Evolutionary conservation across 1,140 invertebrate species (phyloP), one percentile per base, ranked within the genome.

Genomic region (Caenorhabditis inopinata): DNA sequence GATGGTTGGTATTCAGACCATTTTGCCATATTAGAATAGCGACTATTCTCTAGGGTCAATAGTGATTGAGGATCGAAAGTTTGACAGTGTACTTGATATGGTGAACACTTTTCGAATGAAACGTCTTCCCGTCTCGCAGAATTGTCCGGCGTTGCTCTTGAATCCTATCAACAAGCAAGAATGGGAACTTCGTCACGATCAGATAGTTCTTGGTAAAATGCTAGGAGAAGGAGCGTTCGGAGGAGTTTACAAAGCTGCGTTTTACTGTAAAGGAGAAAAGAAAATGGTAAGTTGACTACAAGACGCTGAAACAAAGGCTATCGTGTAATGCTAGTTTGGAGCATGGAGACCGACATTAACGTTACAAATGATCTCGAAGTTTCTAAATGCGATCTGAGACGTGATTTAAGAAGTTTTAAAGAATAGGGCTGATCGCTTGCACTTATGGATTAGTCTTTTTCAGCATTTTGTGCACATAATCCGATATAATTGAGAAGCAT

Each of bases 201-300:
- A 97, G 90, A 94, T 98, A 58, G 92, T 94, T 79, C 90, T 97
- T 12, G 90, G 95, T 47, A 94, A 96, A 85, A 97, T 97, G 91
- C 96, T 97, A 87, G 96, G 96, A 89, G 92, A 97, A 95, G 96
- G 96, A 75, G 97, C 97, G 89, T 98, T 98, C 90, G 96, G 96
- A 2, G 96, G 97, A 89, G 96, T 98, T 2, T 97, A 96, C 89
- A 94, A 94, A 90, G 96, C 58, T 12, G 58, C 16, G 7, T 68
- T 68, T 21, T 68, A 68, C 12, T 38, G 32, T 12, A 68, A 68
- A 38, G 58, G 58, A 68, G 58, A 68, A 11, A 68, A 68, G n/a
- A 35, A 18, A 68, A 68, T 68, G 58, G 58, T 51, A 23, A 4
- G 38, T 7, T 95, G 1, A 92, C 93, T 74, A 91, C 96, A 27